Evolutionary conservation across 2,113 vertebrate species (phyloP), one percentile per base, ranked within the genome.

Genomic region (Anser cygnoides): DNA sequence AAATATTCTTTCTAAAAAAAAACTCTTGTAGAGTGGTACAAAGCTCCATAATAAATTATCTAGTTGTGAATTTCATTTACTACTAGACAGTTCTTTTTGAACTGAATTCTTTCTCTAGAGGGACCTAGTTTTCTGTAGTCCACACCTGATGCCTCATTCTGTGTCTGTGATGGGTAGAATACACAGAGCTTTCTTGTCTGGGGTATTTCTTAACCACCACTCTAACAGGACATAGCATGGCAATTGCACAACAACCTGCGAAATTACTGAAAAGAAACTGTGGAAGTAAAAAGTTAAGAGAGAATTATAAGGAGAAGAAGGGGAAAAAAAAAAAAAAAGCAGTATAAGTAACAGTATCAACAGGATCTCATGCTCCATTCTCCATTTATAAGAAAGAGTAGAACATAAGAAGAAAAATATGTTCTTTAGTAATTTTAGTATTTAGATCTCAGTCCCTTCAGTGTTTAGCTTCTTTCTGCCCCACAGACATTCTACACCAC

Each of bases 271-370:
- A 80, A 77, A 58, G n/a, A 74, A 89, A 52, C 3, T 26, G 11
- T 58, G 20, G 4, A 20, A 90, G 61, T 23, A 15, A 71, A 19
- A n/a, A 80, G 4, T 21, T 21, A 11, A 43, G 3, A 83, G 4
- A 46, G 7, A 83, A 57, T 70, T 75, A 26, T 7, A 77, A 57
- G 14, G 3, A 6, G 28, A 59, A 57, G 28, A 39, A 17, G 5
- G 1, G 3, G 5, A 28, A 58, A 55, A 25, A 35, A 15, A 17
- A 6, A 4, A 25, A 46, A 31, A 43, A 17, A 5, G 2, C 3
- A 46, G 31, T 67, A 15, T 26, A 55, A 84, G 5, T 61, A 58
- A 62, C 13, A 79, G 20, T 13, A 83, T 58, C 21, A 58, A 62
- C 13, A 82, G 18, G 16, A 79, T 58, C 21, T 68, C 31, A 72